These are phyloP conservation scores for Lepidurus couesii DNA, from an alignment of 1,140 invertebrate genomes.

Conservation along the genomic window DNA sequence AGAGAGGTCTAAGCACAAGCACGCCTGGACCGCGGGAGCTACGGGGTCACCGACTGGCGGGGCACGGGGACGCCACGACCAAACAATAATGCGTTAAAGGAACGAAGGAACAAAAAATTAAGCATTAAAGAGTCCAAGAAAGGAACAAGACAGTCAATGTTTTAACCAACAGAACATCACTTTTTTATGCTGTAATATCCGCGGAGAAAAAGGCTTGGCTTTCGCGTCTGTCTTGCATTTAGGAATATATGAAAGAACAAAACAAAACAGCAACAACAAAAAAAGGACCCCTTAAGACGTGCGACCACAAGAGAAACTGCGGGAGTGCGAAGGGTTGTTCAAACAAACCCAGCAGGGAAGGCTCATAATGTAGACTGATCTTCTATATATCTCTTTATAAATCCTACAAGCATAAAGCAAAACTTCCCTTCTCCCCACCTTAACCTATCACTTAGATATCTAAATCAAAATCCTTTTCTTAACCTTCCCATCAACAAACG, in stretches of 20 bases:
- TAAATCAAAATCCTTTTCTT: no score
- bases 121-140: neutral
- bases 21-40: neutral
- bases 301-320: constrained; percentile 3
- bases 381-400: neutral
- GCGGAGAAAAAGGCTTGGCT: constrained; percentile 15
- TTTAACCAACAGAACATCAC: neutral
- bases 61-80: neutral
- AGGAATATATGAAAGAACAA: neutral
- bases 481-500: no score
- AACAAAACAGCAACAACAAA: no score
- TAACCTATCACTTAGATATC: neutral
- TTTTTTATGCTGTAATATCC: constrained; percentile 3
- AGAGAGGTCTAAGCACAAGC: no score
- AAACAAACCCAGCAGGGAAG: constrained; percentile 21
- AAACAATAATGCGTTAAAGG: neutral
- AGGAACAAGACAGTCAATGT: neutral
- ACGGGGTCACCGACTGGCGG: neutral
- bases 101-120: neutral
- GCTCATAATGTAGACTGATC: constrained; percentile 18
- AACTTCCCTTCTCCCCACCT: neutral
- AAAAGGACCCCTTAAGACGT: neutral
- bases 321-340: constrained; percentile 17
- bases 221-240: neutral
- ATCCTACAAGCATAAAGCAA: neutral